A percentile compares a stretch with the other conserved stretches of the same genome.
phyloP scores from a whole-genome alignment of 92 coral and sea anemone species.

The Meandrina meandrites region DNA sequence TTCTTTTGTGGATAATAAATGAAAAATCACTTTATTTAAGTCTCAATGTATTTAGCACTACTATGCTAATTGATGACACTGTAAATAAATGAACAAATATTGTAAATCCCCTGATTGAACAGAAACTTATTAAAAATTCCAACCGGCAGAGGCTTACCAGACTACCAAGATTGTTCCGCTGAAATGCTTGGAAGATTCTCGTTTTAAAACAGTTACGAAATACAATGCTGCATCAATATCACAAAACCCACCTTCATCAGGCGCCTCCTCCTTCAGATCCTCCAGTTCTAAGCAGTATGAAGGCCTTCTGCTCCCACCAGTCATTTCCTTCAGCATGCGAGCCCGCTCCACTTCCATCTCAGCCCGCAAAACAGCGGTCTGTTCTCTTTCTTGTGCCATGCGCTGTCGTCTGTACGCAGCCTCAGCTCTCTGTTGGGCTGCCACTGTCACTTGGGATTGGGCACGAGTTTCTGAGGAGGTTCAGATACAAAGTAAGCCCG shows the following conservation, averaged over 20 bases:
- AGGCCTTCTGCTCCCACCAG: slow-evolving; percentile 42
- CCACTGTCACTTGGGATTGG: slow-evolving; percentile 68
- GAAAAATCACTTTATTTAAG: too few relatives aligned
- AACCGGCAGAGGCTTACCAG: too few relatives aligned
- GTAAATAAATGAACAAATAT: too few relatives aligned
- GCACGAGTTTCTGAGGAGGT: slow-evolving; percentile 17
- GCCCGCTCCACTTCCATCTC: slow-evolving; percentile 76
- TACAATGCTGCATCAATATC: neutral
- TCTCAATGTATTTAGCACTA: too few relatives aligned
- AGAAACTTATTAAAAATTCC: too few relatives aligned
- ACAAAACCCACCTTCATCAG: slow-evolving; percentile 54
- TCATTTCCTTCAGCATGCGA: slow-evolving; percentile 50
- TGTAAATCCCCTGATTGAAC: too few relatives aligned
- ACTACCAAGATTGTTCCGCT: neutral
- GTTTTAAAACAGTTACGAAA: neutral
- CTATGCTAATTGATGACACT: too few relatives aligned
- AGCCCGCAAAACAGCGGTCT: slow-evolving; percentile 63
- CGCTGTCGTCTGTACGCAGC: slow-evolving; percentile 81
- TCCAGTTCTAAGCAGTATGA: slow-evolving; percentile 41
- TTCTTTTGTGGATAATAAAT: too few relatives aligned
- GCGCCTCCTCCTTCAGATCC: slow-evolving; percentile 48
- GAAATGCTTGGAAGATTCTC: neutral
- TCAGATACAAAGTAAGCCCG: neutral
- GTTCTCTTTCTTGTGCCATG: slow-evolving; percentile 68
- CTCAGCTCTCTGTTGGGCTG: slow-evolving; percentile 73